Percentiles rank a stretch among this genome's conserved stretches.
Evolutionary conservation across 2,888 invertebrate genomes (phyloP).

Genomic region (Stramonita haemastoma): DNA sequence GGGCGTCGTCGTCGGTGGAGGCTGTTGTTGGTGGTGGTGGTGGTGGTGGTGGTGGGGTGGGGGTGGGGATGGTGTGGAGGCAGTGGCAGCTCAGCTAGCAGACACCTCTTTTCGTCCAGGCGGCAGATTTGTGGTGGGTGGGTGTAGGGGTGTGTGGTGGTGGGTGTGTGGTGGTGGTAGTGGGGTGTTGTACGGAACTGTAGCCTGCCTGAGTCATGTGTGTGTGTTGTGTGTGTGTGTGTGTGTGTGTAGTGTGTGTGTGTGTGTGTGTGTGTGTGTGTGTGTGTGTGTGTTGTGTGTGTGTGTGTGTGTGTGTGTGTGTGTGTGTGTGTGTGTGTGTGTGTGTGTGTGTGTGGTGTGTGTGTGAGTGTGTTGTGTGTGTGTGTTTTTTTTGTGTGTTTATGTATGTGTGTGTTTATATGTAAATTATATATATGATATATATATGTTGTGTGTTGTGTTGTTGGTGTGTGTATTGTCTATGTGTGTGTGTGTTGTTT

Average conservation of each 20-base stretch:
- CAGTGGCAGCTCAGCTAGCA: not conserved
- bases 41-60: not conserved
- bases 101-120: too few species aligned
- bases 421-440: not conserved
- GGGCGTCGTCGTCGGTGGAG: not conserved
- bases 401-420: not conserved
- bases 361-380: not conserved
- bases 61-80: not conserved
- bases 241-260: slow-evolving; percentile 15
- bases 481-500: not conserved
- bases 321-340: not conserved
- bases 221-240: slow-evolving; percentile 1
- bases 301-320: slow-evolving; percentile 7
- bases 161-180: not conserved
- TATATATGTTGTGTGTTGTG: too few species aligned
- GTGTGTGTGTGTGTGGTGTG: not conserved
- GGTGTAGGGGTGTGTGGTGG: not conserved
- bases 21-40: not conserved
- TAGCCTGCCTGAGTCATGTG: not conserved
- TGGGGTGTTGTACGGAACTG: not conserved
- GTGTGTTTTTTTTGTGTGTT: not conserved
- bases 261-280: not conserved
- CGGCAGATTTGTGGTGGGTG: too few species aligned
- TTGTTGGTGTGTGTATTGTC: not conserved
- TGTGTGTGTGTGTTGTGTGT: slow-evolving; percentile 21